Conservation (phyloP, 2,888 invertebrate genomes). For the Drosophila diplacantha region DNA sequence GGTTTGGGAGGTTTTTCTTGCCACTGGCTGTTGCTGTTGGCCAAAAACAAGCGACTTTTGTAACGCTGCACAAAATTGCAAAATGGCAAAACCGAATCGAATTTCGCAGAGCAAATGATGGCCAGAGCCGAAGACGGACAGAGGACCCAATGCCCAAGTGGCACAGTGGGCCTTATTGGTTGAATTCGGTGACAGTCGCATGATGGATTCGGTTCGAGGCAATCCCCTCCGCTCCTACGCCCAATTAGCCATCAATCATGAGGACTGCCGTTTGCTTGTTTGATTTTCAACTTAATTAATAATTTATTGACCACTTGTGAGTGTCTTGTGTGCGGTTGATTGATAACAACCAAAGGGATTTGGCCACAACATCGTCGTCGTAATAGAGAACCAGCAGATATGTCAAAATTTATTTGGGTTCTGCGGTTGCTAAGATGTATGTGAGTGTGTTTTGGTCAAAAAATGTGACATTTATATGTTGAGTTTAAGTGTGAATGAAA, state of each 20-base stretch:
- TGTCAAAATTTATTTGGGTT: constrained; percentile 7
- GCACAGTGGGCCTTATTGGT: constrained; percentile 29
- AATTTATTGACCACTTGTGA: constrained; percentile 42
- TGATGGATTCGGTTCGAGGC: constrained; percentile 17
- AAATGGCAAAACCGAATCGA: constrained; percentile 48
- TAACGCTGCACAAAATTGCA: constrained; percentile 50
- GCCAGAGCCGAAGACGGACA: constrained; percentile 1
- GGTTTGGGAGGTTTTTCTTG: constrained; percentile 48
- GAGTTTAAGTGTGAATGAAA: not conserved
- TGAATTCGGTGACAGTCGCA: constrained; percentile 4
- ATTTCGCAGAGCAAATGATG: constrained; percentile 10
- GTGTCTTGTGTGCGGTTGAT: constrained; percentile 46
- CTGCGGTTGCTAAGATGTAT: not conserved
- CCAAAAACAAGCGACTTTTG: constrained; percentile 54
- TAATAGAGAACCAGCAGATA: not conserved
- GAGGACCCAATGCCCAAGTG: constrained; percentile 13
- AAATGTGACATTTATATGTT: constrained; percentile 1
- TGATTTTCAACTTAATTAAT: constrained; percentile 42
- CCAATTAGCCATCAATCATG: constrained; percentile 30
- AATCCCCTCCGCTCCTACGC: not conserved
- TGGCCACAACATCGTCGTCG: constrained; percentile 15
- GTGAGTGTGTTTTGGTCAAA: not conserved
- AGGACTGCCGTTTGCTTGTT: constrained; percentile 25
- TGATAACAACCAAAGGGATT: constrained; percentile 27
- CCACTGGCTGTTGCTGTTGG: constrained; percentile 28